Percentiles rank a stretch among this genome's conserved stretches.
These are phyloP conservation scores for Malachius bipustulatus DNA, from an alignment of 2,888 invertebrate species.

Conservation along the genomic window DNA sequence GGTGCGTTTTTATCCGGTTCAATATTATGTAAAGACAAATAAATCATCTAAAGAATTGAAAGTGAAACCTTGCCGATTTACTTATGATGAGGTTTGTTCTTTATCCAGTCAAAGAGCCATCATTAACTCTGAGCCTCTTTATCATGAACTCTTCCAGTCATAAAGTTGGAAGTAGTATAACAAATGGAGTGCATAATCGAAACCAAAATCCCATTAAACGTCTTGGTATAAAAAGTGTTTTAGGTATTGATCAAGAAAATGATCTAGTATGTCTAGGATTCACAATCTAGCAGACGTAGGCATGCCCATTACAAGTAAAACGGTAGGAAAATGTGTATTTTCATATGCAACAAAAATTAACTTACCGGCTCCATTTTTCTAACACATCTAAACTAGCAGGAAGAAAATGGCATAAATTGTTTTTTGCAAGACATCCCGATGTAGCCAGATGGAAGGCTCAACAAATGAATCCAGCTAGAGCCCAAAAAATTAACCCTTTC, in stretches of 20 bases:
- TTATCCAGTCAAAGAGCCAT: no score
- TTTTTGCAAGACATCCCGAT: constrained; percentile 19
- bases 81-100: no score
- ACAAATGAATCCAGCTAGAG: constrained; percentile 23
- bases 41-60: no score
- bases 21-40: no score
- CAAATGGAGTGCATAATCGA: constrained; percentile 10
- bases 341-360: no score
- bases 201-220: no score
- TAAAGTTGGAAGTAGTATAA: no score
- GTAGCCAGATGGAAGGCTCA: constrained; percentile 22
- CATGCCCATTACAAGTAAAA: constrained; percentile 15
- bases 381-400: constrained; percentile 14
- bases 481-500: constrained; percentile 21
- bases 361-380: constrained; percentile 15
- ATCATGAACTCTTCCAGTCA: no score
- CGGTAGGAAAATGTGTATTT: no score
- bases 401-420: constrained; percentile 19
- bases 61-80: no score
- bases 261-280: constrained; percentile 14
- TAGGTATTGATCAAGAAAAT: constrained; percentile 14
- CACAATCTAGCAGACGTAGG: constrained; percentile 15
- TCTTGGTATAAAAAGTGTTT: constrained; percentile 5
- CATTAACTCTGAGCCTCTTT: no score
- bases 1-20: no score